Base-by-base conservation (phyloP, 2,888 invertebrate species). In the Drosophila mercatorum region DNA sequence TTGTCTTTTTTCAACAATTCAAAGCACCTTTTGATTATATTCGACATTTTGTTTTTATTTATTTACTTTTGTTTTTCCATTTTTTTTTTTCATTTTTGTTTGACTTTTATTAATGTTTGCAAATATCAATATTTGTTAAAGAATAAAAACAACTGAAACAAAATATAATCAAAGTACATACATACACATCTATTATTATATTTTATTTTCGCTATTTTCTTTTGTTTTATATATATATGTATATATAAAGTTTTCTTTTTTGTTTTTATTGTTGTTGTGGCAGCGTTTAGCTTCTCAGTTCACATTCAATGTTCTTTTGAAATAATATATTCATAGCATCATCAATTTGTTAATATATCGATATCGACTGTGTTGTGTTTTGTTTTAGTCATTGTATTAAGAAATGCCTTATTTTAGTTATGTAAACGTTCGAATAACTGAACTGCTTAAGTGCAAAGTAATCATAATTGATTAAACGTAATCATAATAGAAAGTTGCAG, bases 1-100 rank as follows among this genome's bases (percentile, higher is more conserved):
- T 80, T 81, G 81, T 83, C 83, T 88, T 83, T 82, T 44, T 76
- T 80, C 85, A 89, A 90, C 88, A 90, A 89, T 84, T 90, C 82
- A 88, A 91, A 91, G 91, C 91, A 91, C 91, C 91, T 84, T 91
- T 90, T 84, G 91, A 91, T 91, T 91, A 90, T 90, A 84, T 84
- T 88, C 89, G 86, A 88, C 85, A 88, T 81, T 75, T 60, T 81
- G 66, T 82, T 73, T 82, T 67, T 56, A 55, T 78, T 46, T 26
- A 12, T 8, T 68, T 72, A 52, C 52, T 34, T 68, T 62, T 22
- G 22, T 22, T 22, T 52, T 47, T 49, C n/a, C 51, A 38, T 76
- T 80, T 63, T 72, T 71, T 71, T 17, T 46, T n/a, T 70, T 51
- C 17, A 26, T 53, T 72, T 68, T 72, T 64, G 47, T 31, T 34